Evolutionary conservation across 1,140 invertebrate genomes (phyloP).

Genomic region (Phortica variegata): DNA sequence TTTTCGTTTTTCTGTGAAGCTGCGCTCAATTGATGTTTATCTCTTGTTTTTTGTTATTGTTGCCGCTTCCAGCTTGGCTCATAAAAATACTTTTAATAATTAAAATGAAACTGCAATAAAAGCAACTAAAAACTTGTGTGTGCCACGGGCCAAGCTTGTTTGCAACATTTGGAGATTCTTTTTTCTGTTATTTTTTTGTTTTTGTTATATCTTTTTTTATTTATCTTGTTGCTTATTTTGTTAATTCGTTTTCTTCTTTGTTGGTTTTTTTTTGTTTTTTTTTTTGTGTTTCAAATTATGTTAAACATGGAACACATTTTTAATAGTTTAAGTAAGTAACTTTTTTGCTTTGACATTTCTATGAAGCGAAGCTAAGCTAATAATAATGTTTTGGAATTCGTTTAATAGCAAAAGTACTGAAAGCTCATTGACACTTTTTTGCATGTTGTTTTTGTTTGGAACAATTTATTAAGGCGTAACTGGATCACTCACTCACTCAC

Average conservation of each 20-base stretch:
- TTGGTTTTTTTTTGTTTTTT: constrained; percentile 10
- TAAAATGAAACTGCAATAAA: constrained; percentile 43
- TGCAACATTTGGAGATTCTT: too few relatives aligned
- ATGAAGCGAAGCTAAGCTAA: too few relatives aligned
- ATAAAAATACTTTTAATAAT: constrained; percentile 48
- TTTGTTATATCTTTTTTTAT: too few relatives aligned
- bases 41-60: constrained; percentile 19
- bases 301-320: too few relatives aligned
- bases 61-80: constrained; percentile 14
- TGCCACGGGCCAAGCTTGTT: constrained; percentile 48
- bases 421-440: too few relatives aligned
- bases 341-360: too few relatives aligned
- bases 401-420: too few relatives aligned
- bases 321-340: too few relatives aligned
- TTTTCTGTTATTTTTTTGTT: constrained; percentile 11
- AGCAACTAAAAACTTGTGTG: constrained; percentile 32
- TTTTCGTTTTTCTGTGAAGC: constrained; percentile 3
- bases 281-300: constrained; percentile 19
- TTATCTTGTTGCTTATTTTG: constrained; percentile 27
- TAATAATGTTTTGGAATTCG: too few relatives aligned
- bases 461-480: too few relatives aligned
- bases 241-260: constrained; percentile 30
- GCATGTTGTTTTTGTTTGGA: too few relatives aligned
- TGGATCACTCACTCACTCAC: neutral
- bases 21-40: constrained; percentile 27